A percentile compares a stretch with the other conserved stretches of the same genome.
Evolutionary conservation across 2,888 invertebrate species (phyloP).

Genomic region (Notodonta ziczac): DNA sequence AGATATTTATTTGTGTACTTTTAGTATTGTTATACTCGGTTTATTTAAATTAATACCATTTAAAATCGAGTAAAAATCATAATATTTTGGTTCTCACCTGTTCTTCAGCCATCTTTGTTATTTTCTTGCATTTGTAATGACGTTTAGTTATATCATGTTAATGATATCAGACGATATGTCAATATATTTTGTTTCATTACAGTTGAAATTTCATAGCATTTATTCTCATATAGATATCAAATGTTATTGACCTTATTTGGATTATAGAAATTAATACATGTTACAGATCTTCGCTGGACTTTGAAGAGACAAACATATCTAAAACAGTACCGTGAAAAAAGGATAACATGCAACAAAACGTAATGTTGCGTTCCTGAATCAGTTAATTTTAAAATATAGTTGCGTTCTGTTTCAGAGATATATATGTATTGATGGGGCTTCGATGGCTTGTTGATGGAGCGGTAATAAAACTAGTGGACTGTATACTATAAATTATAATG

Average conservation of each 20-base stretch:
- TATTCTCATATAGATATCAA: no score
- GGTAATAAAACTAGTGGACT: no score
- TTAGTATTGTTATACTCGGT: conserved; percentile 9
- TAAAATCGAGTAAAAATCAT: conserved; percentile 63
- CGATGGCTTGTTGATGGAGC: no score
- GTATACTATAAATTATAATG: no score
- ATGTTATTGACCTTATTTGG: no score
- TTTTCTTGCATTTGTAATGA: conserved; percentile 79
- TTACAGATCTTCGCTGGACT: background rate
- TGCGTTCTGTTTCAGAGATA: background rate
- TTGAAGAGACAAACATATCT: background rate
- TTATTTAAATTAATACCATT: conserved; percentile 55
- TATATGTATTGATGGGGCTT: background rate
- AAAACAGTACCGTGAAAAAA: background rate
- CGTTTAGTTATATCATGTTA: conserved; percentile 56
- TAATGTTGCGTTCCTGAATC: background rate
- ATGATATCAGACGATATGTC: conserved; percentile 13
- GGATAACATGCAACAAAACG: background rate
- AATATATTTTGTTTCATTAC: background rate
- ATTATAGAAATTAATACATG: no score
- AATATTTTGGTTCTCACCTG: conserved; percentile 87
- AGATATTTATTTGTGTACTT: conserved; percentile 14
- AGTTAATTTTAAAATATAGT: background rate
- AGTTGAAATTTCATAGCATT: no score
- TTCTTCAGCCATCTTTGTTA: conserved; percentile 91